Base-by-base conservation (phyloP, 2,113 vertebrate species). In the Labrus mixtus region DNA sequence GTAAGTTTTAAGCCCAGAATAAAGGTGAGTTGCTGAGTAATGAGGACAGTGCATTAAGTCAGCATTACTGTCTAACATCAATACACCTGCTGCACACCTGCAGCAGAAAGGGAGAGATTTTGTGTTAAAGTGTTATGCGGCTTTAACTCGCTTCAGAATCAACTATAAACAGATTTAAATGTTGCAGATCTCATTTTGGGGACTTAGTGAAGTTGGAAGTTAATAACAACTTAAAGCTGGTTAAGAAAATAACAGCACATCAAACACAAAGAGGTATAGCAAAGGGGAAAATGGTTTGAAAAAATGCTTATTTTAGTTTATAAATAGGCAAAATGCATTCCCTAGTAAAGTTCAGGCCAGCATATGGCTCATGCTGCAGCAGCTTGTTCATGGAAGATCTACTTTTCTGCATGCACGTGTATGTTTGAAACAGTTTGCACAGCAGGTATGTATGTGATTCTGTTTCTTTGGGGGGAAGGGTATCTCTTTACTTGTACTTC, bases 281-380 rank as follows among this genome's bases (percentile, higher is more conserved):
- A 20, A 20, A 36, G 2, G 11, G 3, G 2, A 2, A 60, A 29
- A 17, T 33, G 2, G 11, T 15, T 46, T n/a, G 50, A 16, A 19
- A 36, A 50, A n/a, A 20, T 36, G 13, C 1, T 33, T 36, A n/a
- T 63, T 7, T 48, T 17, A 59, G 5, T 8, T 61, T 8, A 56
- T 36, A 50, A 50, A 20, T 20, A 11, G 16, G 3, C 29, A 4
- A 33, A 75, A 75, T n/a, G 16, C 9, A 39, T 41, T 63, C 61
- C 25, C n/a, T 29, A 46, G 29, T 33, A 33, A 33, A 61, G 68
- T n/a, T 10, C 68, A 58, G 73, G 16, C 22, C 59, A 73, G 50
- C 62, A 62, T 66, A 77, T 65, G 70, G 20, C 59, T 76, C 68
- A 43, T 70, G 29, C 6, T 66, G 22, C 36, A 50, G 53, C 62